Base-by-base conservation (phyloP, 2,113 vertebrate genomes). In the Osmerus eperlanus region DNA sequence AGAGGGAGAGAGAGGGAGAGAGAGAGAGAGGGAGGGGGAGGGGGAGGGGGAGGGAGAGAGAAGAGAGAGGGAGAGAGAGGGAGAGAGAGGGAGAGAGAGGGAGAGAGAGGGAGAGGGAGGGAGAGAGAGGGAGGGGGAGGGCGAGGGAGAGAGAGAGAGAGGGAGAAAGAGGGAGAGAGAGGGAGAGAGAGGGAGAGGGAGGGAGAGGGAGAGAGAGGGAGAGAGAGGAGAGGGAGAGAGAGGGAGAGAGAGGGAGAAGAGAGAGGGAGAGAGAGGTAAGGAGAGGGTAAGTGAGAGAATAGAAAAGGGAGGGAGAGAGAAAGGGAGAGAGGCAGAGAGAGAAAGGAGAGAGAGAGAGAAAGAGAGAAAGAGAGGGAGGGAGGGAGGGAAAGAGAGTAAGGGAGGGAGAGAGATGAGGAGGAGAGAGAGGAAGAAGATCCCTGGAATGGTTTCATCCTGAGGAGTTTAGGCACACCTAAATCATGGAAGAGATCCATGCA, bases 391-490 rank as follows among this genome's bases (percentile, higher is more conserved):
- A 54, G 53, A 14, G 53, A 54, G 53, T 3, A 12, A 15, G 53
- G 53, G 16, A 18, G 16, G 13, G 1, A 18, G 11, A 54, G 53
- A 14, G 53, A 54, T 4, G 53, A 3, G 53, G 1, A 8, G 25
- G 60, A 0, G 18, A 78, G 56, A 80, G 25, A 80, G 80, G 74
- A 71, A 56, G 74, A 56, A 29, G 68, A 6, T 66, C 18, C 12
- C 25, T 36, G 4, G 64, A 69, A 84, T 15, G 53, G 53, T 18
- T 15, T 54, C 53, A 54, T 54, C 53, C 16, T 54, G 32, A 36
- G 32, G 32, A 36, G 32, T 36, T 36, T 36, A 36, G 2, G 9
- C 41, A 47, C 41, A 47, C 41, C 41, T 47, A 12, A 12, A 47
- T 47, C 41, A 47, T 9, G 41, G 9, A 12, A 47, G 9, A 47